A percentile compares a stretch with the other conserved stretches of the same genome.
phyloP scores from a whole-genome alignment of 2,797 vertebrate genomes.

The Pipistrellus nathusii region DNA sequence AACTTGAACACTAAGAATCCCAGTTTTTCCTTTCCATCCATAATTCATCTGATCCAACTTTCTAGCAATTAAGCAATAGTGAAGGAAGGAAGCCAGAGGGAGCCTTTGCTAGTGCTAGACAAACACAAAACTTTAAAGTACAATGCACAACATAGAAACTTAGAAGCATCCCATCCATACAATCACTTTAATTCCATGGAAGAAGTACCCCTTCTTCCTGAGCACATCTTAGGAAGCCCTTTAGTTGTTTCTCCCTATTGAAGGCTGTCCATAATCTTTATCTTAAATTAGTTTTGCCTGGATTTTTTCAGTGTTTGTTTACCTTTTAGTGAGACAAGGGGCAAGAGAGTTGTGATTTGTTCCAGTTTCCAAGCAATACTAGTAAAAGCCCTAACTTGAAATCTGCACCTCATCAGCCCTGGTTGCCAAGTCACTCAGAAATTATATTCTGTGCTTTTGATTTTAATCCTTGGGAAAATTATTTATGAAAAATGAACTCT shows the following conservation, averaged over 20 bases:
- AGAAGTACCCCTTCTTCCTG: not conserved
- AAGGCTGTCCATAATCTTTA: not conserved
- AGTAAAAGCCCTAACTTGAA: constrained; percentile 47
- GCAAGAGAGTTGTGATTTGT: constrained; percentile 22
- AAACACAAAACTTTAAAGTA: constrained; percentile 4
- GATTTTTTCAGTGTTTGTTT: not conserved
- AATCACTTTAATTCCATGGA: not conserved
- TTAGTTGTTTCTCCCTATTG: not conserved
- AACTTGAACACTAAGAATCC: not conserved
- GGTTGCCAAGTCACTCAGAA: constrained; percentile 53
- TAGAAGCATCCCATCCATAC: not conserved
- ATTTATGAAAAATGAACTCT: constrained; percentile 15
- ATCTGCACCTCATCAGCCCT: constrained; percentile 18
- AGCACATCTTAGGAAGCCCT: not conserved
- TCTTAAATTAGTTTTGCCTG: not conserved
- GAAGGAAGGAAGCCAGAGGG: not conserved
- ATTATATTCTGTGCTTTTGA: constrained; percentile 49
- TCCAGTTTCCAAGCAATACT: constrained; percentile 45
- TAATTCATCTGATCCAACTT: not conserved
- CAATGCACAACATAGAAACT: not conserved
- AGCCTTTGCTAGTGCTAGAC: not conserved
- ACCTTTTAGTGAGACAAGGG: not conserved
- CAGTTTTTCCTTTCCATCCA: not conserved
- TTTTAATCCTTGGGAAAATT: constrained; percentile 46
- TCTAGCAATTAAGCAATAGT: not conserved